Conservation (phyloP, 1,140 invertebrate genomes). For the Trichomalopsis sarcophagae region DNA sequence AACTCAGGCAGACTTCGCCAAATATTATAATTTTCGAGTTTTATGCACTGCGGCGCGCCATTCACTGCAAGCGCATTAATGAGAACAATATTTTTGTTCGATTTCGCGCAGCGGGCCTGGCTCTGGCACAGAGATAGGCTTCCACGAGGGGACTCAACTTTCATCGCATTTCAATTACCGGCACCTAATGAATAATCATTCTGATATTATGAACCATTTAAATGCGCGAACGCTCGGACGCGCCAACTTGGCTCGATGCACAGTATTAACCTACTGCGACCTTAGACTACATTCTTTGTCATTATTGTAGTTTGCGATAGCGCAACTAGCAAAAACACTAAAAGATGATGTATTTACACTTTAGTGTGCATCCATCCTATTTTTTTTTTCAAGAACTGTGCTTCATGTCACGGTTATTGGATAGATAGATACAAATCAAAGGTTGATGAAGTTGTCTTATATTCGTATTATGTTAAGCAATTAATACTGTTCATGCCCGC, state of each 20-base stretch:
- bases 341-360: not conserved
- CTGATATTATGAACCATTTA: conserved; percentile 35
- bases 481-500: too few species aligned
- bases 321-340: not conserved
- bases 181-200: conserved; percentile 58
- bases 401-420: too few species aligned
- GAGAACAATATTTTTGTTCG: conserved; percentile 33
- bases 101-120: not conserved
- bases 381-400: not conserved
- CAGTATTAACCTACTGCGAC: not conserved
- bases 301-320: not conserved
- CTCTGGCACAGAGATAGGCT: not conserved
- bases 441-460: not conserved
- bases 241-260: conserved; percentile 6
- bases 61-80: conserved; percentile 20
- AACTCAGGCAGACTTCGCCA: not conserved
- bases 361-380: not conserved
- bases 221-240: conserved; percentile 9
- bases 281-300: not conserved
- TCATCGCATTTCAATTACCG: conserved; percentile 55
- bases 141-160: conserved; percentile 23
- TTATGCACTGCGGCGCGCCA: not conserved
- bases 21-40: conserved; percentile 19
- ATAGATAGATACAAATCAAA: too few species aligned
- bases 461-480: not conserved